Conservation (phyloP, 2,113 vertebrate species). For the Stictonetta naevosa region DNA sequence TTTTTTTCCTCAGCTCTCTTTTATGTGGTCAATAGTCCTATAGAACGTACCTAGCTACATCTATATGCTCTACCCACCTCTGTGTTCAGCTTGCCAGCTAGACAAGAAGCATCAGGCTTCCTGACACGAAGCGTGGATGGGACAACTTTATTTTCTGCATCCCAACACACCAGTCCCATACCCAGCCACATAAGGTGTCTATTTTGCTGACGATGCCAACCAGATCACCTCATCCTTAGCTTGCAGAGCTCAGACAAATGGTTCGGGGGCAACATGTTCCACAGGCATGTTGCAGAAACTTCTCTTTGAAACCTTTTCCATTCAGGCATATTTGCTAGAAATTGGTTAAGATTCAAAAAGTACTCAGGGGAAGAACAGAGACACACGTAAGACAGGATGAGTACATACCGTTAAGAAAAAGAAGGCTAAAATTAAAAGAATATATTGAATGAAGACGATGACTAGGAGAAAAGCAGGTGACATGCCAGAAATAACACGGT, state of each 20-base stretch:
- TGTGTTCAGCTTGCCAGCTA: neutral
- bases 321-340: neutral
- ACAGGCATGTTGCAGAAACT: neutral
- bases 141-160: neutral
- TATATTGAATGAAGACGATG: neutral
- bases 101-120: neutral
- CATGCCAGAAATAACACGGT: neutral
- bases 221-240: neutral
- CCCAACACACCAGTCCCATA: neutral
- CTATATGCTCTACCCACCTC: neutral
- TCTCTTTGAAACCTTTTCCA: neutral
- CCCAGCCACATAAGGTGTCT: neutral
- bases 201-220: neutral
- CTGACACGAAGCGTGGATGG: neutral
- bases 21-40: neutral
- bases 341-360: neutral
- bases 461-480: neutral
- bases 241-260: neutral
- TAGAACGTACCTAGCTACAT: neutral
- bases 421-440: neutral
- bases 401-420: neutral
- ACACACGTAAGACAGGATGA: neutral
- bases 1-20: neutral
- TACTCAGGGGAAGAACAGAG: neutral
- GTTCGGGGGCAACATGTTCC: fast-evolving